Conservation (phyloP, 2,888 invertebrate species). For the Agrotis ipsilon region DNA sequence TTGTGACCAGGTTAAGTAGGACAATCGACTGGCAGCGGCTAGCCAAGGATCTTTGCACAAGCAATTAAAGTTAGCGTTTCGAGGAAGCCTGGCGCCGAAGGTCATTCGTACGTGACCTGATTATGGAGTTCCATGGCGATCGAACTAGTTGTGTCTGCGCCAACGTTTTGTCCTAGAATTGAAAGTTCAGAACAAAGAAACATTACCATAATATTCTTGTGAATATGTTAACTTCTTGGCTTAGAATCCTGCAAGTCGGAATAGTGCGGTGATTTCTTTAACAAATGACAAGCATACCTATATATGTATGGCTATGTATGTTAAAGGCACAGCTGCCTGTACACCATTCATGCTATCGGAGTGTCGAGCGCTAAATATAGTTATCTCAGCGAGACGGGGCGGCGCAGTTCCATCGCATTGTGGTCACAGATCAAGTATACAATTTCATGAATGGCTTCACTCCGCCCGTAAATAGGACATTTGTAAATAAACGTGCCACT, state of each 20-base stretch:
- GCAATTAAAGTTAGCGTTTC: slow-evolving; percentile 65
- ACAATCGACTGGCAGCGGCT: slow-evolving; percentile 48
- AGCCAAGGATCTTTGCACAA: slow-evolving; percentile 50
- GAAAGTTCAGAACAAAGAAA: slow-evolving; percentile 67
- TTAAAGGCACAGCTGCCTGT: slow-evolving; percentile 37
- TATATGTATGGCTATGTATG: slow-evolving; percentile 19
- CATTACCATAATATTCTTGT: slow-evolving; percentile 45
- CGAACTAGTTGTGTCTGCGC: slow-evolving; percentile 66
- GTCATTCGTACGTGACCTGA: slow-evolving; percentile 77
- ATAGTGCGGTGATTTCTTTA: slow-evolving; percentile 15
- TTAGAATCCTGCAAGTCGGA: slow-evolving; percentile 26
- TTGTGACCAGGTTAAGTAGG: slow-evolving; percentile 46
- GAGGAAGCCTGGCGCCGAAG: slow-evolving; percentile 70
- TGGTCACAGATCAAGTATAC: slow-evolving; percentile 59
- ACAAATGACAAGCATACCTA: slow-evolving; percentile 20
- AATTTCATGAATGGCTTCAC: slow-evolving; percentile 62
- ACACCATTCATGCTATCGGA: slow-evolving; percentile 53
- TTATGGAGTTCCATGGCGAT: slow-evolving; percentile 74
- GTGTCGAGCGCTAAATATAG: slow-evolving; percentile 51
- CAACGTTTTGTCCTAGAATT: slow-evolving; percentile 68
- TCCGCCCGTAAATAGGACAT: slow-evolving; percentile 51
- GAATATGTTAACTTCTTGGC: slow-evolving; percentile 22
- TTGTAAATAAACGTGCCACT: slow-evolving; percentile 54
- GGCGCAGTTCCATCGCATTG: slow-evolving; percentile 53
- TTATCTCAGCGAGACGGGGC: slow-evolving; percentile 53